These are phyloP conservation scores for Campylomormyrus numenius DNA, from an alignment of 2,113 vertebrate species.

Conservation along the genomic window DNA sequence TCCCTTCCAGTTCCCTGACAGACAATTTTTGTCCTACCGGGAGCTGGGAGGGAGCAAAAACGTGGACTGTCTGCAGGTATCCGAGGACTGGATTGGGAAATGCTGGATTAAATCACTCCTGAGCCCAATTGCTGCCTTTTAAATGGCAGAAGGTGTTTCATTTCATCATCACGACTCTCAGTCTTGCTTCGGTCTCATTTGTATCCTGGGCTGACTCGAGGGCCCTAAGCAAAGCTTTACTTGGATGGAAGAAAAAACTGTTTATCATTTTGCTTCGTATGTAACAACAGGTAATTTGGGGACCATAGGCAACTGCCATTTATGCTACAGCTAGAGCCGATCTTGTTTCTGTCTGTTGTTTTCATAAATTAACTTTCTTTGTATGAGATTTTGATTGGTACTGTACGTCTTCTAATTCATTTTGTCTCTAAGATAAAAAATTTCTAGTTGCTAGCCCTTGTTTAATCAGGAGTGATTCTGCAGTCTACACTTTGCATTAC, in stretches of 20 bases:
- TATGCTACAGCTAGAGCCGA: not conserved
- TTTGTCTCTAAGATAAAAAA: not conserved
- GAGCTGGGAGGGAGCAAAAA: not conserved
- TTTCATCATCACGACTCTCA: not conserved
- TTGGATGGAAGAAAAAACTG: not conserved
- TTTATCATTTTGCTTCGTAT: not conserved
- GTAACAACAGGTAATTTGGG: not conserved
- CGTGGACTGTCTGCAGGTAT: not conserved
- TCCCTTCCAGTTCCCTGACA: not conserved
- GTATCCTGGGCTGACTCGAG: not conserved
- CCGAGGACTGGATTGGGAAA: not conserved
- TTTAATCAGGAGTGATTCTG: not conserved
- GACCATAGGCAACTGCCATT: not conserved
- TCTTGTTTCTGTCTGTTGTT: not conserved
- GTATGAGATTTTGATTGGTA: not conserved
- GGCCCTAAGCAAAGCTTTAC: not conserved
- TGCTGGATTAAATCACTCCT: not conserved
- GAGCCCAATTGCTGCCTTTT: not conserved
- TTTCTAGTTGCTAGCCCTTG: not conserved
- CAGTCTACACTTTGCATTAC: not conserved
- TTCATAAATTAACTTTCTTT: not conserved
- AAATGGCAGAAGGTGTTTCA: not conserved
- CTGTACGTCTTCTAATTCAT: not conserved
- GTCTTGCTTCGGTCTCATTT: not conserved
- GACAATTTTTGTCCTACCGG: not conserved